phyloP scores from a whole-genome alignment of 2,888 invertebrate genomes.

The Cheilosia soror region DNA sequence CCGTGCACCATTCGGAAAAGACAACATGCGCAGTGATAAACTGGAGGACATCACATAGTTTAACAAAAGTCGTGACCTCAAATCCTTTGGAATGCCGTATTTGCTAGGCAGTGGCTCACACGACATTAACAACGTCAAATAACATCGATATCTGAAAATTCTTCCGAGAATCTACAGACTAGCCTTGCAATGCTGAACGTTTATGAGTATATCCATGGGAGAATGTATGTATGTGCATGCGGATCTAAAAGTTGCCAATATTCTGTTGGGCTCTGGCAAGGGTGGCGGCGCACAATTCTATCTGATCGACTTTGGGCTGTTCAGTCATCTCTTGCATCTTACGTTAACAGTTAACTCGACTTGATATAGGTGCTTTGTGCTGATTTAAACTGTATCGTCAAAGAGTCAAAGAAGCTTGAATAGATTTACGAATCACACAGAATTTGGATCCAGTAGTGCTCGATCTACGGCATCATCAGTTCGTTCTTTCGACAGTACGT shows the following conservation, averaged over 20 bases:
- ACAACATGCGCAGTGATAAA: constrained; percentile 90
- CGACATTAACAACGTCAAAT: constrained; percentile 87
- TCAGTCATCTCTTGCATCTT: no score
- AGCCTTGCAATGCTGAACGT: constrained; percentile 93
- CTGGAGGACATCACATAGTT: constrained; percentile 80
- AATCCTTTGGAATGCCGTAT: constrained; percentile 80
- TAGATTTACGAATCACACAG: no score
- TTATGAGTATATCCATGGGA: constrained; percentile 95
- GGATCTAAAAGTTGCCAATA: constrained; percentile 97
- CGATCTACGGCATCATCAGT: no score
- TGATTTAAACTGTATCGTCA: no score
- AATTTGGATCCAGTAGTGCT: no score
- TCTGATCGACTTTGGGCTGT: constrained; percentile 97
- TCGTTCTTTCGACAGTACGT: no score
- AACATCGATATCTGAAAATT: constrained; percentile 94
- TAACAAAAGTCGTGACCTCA: constrained; percentile 75
- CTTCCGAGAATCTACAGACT: constrained; percentile 91
- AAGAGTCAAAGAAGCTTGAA: no score
- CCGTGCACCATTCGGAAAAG: no score
- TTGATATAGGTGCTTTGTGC: no score
- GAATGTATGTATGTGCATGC: constrained; percentile 97
- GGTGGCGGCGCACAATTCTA: constrained; percentile 89
- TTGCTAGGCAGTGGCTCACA: constrained; percentile 94
- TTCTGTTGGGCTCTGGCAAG: constrained; percentile 90
- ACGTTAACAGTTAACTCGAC: no score